Conservation (phyloP, 1,140 invertebrate genomes). For the Centruroides sculpturatus region DNA sequence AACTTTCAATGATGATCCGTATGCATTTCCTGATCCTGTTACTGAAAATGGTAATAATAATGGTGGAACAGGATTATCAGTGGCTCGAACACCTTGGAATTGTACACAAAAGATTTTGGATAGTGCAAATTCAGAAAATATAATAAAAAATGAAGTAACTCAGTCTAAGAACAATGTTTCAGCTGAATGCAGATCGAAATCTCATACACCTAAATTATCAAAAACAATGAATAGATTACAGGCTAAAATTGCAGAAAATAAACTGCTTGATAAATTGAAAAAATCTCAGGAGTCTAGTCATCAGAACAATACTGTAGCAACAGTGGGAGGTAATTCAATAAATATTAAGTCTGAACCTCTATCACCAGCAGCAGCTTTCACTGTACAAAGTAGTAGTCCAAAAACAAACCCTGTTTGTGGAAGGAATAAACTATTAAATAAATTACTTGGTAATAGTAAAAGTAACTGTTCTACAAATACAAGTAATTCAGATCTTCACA, state of each 20-base stretch:
- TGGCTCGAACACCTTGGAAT: slow-evolving; percentile 10
- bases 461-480: too few relatives aligned
- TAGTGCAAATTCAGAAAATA: slow-evolving; percentile 2
- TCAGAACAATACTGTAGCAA: not conserved
- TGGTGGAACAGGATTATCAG: slow-evolving; percentile 7
- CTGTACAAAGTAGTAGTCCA: too few relatives aligned
- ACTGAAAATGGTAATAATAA: slow-evolving; percentile 24
- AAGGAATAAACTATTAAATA: too few relatives aligned
- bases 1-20: slow-evolving; percentile 35
- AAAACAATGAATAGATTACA: slow-evolving; percentile 36
- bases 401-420: too few relatives aligned
- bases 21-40: slow-evolving; percentile 41
- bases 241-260: slow-evolving; percentile 37
- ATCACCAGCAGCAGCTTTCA: too few relatives aligned
- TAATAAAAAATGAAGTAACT: not conserved
- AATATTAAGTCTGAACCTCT: too few relatives aligned
- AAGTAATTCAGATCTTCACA: too few relatives aligned
- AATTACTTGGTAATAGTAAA: too few relatives aligned
- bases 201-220: slow-evolving; percentile 24
- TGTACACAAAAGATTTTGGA: slow-evolving; percentile 12
- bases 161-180: not conserved
- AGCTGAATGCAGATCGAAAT: slow-evolving; percentile 15
- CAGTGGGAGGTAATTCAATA: too few relatives aligned
- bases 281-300: slow-evolving; percentile 25
- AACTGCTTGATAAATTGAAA: slow-evolving; percentile 34